Base-by-base conservation (phyloP, 2,113 vertebrate genomes). In the Poeciliopsis turrubarensis region DNA sequence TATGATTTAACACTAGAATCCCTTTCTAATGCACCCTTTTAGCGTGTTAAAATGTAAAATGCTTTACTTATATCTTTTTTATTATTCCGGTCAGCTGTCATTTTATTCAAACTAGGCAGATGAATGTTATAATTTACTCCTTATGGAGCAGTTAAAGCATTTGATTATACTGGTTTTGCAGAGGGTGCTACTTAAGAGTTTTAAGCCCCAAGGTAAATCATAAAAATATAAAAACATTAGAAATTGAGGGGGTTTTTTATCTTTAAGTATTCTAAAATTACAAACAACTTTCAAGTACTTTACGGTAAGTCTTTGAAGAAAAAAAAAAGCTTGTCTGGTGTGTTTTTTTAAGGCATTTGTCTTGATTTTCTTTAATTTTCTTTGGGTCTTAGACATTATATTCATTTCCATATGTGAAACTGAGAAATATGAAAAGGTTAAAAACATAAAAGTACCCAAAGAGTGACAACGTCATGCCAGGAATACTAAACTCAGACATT, bases 1-100 rank as follows among this genome's bases (percentile, higher is more conserved):
- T 60, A 6, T 57, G 73, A 54, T 62, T 62, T 34, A 63, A 62
- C 47, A 19, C 37, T 26, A 37, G 70, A 68, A 37, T 17, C n/a
- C n/a, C 11, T 79, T 44, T 44, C 31, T 39, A 68, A 67, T 60
- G 41, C 34, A 64, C 26, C 51, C 30, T 77, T 71, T 74, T 71
- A n/a, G 31, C 44, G 27, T 26, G 47, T 70, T 62, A 67, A 15
- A 41, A 31, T 31, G 32, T 47, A 65, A 34, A 68, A 68, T 62
- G 37, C 39, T 68, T 41, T 57, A 68, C 34, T 75, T 32, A 8
- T 44, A 14, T 4, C 27, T 61, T 62, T 60, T 41, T 31, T 26
- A 65, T 70, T 26, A 26, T 37, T 39, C 17, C 22, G 25, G 17
- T 66, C 75, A 70, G 70, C 63, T 8, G 7, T 32, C 25, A n/a